phyloP scores from a whole-genome alignment of 1,140 invertebrate species.

The Nebria ingens region DNA sequence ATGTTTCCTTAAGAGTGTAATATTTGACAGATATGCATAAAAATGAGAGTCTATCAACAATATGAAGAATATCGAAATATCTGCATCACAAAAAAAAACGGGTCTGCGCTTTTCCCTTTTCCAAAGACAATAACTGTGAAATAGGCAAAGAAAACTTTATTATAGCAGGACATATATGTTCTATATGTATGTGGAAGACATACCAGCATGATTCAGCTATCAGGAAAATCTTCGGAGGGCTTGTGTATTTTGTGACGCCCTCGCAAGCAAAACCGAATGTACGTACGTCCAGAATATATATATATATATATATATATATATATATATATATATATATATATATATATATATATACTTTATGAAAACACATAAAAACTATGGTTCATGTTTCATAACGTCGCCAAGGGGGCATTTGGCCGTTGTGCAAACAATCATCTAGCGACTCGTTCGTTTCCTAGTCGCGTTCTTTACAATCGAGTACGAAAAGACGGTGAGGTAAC shows the following conservation, averaged over 20 bases:
- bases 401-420: slow-evolving; percentile 4
- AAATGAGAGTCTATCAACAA: too few relatives aligned
- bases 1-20: too few relatives aligned
- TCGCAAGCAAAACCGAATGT: neutral
- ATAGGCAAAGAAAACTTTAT: slow-evolving; percentile 6
- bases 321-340: too few relatives aligned
- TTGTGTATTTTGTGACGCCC: neutral
- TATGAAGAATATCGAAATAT: too few relatives aligned
- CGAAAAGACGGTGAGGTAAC: too few relatives aligned
- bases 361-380: slow-evolving; percentile 9
- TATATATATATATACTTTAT: too few relatives aligned
- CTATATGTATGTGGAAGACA: neutral
- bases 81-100: too few relatives aligned
- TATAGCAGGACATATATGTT: neutral
- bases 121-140: too few relatives aligned
- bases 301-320: too few relatives aligned
- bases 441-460: neutral
- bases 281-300: slow-evolving; percentile 8
- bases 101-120: too few relatives aligned
- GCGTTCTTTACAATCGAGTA: slow-evolving; percentile 3
- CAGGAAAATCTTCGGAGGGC: neutral
- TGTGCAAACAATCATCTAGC: slow-evolving; percentile 7
- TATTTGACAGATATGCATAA: too few relatives aligned
- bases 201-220: neutral
- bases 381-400: slow-evolving; percentile 9